Evolutionary conservation across 1,140 invertebrate species (phyloP).

Genomic region (Mycetomoellerius zeteki): DNA sequence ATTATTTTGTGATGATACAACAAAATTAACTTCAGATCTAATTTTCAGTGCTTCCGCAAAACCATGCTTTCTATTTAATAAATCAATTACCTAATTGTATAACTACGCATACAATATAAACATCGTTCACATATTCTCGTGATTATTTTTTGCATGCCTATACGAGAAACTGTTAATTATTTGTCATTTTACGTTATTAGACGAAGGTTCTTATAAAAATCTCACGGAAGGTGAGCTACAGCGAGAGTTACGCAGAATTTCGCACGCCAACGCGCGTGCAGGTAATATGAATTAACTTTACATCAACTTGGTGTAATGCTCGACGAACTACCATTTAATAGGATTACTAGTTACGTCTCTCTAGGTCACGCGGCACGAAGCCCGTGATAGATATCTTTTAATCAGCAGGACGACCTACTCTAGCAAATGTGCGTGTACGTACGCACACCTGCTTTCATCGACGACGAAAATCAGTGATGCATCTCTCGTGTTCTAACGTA

Average conservation of each 20-base stretch:
- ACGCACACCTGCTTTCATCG: neutral
- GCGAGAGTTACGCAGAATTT: neutral
- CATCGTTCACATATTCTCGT: neutral
- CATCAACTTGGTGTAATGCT: slow-evolving; percentile 7
- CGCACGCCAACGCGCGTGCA: neutral
- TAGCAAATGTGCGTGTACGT: neutral
- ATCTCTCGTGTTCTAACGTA: neutral
- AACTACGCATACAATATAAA: neutral
- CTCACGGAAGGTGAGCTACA: neutral
- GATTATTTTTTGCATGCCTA: neutral
- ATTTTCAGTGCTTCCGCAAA: no score
- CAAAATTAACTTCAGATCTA: no score
- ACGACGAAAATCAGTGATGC: slow-evolving; percentile 23
- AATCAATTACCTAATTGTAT: neutral
- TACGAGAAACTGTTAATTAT: neutral
- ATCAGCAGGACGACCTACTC: slow-evolving; percentile 12
- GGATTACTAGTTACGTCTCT: slow-evolving; percentile 36
- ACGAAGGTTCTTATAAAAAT: neutral
- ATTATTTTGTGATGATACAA: no score
- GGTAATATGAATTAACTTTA: slow-evolving; percentile 10
- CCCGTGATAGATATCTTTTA: slow-evolving; percentile 41
- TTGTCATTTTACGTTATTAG: neutral
- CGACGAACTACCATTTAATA: slow-evolving; percentile 4
- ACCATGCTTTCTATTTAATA: no score
- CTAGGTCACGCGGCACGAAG: slow-evolving; percentile 38